Conservation (phyloP, 92 coral and sea anemone genomes). For the Ricordea florida region DNA sequence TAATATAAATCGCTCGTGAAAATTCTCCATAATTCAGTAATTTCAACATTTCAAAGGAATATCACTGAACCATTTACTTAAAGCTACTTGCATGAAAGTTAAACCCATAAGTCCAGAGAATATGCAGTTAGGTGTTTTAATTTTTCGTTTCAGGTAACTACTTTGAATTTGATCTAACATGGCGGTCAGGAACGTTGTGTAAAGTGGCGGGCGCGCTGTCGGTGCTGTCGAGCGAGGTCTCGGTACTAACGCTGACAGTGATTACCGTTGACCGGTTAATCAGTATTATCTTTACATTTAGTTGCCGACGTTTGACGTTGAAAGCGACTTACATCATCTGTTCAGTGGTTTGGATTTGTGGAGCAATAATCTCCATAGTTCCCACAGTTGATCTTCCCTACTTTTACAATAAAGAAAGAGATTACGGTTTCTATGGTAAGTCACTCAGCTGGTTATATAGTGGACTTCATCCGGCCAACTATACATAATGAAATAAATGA, state of each 20-base stretch:
- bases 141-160: conserved; percentile 37
- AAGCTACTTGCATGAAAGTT: neutral
- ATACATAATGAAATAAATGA: no score
- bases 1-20: no score
- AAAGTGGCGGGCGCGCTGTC: conserved; percentile 63
- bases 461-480: no score
- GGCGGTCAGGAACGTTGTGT: conserved; percentile 62
- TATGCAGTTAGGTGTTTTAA: no score
- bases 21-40: no score
- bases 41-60: no score
- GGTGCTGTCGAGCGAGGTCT: conserved; percentile 66
- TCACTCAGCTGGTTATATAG: no score
- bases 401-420: conserved; percentile 39
- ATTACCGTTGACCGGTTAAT: conserved; percentile 65
- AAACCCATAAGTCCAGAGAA: neutral
- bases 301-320: conserved; percentile 22
- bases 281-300: conserved; percentile 59
- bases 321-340: conserved; percentile 30
- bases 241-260: conserved; percentile 61
- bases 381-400: conserved; percentile 35
- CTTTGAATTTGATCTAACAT: conserved; percentile 40
- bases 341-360: conserved; percentile 29
- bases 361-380: conserved; percentile 26
- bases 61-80: neutral
- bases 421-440: conserved; percentile 61